Percentiles rank a stretch among this genome's conserved stretches.
Evolutionary conservation across 92 coral and sea anemone species (phyloP).

Genomic region (Heliopora coerulea): DNA sequence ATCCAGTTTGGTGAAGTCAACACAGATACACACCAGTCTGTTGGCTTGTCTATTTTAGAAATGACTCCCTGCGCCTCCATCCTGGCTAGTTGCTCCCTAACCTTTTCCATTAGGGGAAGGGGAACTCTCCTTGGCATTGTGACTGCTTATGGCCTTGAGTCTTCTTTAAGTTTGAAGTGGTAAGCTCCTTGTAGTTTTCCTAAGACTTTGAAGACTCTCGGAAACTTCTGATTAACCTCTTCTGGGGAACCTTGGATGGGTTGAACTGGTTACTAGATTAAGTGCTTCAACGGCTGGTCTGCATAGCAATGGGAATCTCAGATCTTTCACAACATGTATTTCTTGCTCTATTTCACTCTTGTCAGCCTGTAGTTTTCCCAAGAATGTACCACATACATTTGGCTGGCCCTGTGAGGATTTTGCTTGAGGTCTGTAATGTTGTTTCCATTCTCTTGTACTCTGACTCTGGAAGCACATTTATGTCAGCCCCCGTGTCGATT

Average conservation of each 20-base stretch:
- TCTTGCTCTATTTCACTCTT: conserved; percentile 35
- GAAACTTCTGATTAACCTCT: conserved; percentile 44
- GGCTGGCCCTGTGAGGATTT: too few relatives aligned
- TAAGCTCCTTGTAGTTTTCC: conserved; percentile 31
- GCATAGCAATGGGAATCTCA: too few relatives aligned
- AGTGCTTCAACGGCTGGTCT: conserved; percentile 27
- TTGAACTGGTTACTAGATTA: conserved; percentile 34
- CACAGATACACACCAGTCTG: conserved; percentile 23
- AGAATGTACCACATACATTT: too few relatives aligned
- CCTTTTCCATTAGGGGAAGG: background rate
- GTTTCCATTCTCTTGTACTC: background rate
- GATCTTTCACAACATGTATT: conserved; percentile 31
- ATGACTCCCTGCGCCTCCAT: background rate
- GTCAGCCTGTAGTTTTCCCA: conserved; percentile 1
- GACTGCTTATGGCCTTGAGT: conserved; percentile 20
- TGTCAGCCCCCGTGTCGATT: conserved; percentile 58
- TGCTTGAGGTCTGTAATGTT: conserved; percentile 41
- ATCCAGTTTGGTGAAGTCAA: conserved; percentile 53
- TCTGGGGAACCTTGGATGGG: conserved; percentile 4
- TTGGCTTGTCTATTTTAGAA: background rate
- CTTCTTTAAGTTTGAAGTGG: conserved; percentile 45
- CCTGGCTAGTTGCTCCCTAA: too few relatives aligned
- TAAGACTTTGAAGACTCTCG: conserved; percentile 15
- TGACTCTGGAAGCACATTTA: conserved; percentile 51
- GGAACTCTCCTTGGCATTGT: background rate